Evolutionary conservation across 2,113 vertebrate genomes (phyloP), one percentile per base, ranked within the genome.

Genomic region (Scomber japonicus): DNA sequence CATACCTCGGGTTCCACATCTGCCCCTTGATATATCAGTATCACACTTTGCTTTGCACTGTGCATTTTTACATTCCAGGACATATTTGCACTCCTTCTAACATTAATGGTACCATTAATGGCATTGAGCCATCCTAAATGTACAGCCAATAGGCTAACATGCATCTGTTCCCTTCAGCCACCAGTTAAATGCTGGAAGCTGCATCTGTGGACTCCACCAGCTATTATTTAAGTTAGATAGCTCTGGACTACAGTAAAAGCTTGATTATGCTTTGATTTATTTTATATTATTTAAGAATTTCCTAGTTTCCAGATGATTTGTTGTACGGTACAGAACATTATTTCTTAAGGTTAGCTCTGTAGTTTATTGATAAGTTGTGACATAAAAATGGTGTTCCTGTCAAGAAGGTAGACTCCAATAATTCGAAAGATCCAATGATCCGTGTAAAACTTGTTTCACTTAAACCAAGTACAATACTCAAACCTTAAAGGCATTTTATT

Each of bases 121-220:
- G 35, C 9, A 40, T 44, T 2, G 7, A 17, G 16, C 19, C 48
- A 5, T 12, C 60, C 13, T 40, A 40, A 7, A 40, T 40, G 35
- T 16, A 16, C 59, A 67, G 46, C 51, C 77, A 46, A 17, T 21
- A 46, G 63, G 48, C 31, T 54, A 27, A 3, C 49, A 49, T 55
- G 51, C 69, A 57, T 75, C 67, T 83, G 77, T 71, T 75, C 51
- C 75, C 54, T 0, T 85, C 51, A 75, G 40, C 44, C 69, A 68
- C 40, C 7, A 27, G 16, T 46, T 6, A 70, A 53, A 63, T 16
- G 31, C 19, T 74, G 44, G 27, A 30, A 46, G 48, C 51, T 57
- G 4, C 14, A 4, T 54, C 24, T 49, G 30, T 48, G 30, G 17
- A 57, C 35, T 71, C 9, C 3, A 16, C 1, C 19, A 27, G 10